phyloP scores from a whole-genome alignment of 2,797 vertebrate genomes.

The Pteropus rufus region DNA sequence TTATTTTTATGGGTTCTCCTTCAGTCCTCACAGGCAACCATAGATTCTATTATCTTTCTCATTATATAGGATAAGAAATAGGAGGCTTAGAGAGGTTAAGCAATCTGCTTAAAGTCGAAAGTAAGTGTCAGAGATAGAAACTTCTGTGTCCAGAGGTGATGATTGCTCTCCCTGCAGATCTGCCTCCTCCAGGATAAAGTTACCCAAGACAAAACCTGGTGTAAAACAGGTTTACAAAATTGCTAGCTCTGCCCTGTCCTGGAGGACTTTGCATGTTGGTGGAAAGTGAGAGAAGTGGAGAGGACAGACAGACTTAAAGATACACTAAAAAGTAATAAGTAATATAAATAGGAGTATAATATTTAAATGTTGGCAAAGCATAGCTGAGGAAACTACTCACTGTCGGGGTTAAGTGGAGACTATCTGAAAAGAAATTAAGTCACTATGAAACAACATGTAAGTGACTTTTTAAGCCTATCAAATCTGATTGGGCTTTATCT shows the following conservation, averaged over 20 bases:
- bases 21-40: background rate
- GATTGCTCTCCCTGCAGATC: background rate
- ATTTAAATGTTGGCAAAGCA: background rate
- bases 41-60: background rate
- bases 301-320: background rate
- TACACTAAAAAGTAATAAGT: background rate
- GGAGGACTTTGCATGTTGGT: background rate
- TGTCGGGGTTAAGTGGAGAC: background rate
- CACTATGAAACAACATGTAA: background rate
- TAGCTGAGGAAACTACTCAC: background rate
- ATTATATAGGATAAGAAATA: background rate
- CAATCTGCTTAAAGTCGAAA: background rate
- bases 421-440: background rate
- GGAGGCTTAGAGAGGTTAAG: background rate
- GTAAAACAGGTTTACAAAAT: background rate
- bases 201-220: background rate
- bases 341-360: background rate
- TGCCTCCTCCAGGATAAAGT: background rate
- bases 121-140: background rate
- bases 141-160: background rate
- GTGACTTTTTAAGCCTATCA: background rate
- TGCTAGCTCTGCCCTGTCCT: background rate
- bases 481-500: background rate
- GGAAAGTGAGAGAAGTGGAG: background rate
- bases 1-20: background rate